These are phyloP conservation scores for Drosophila merina DNA, from an alignment of 2,888 invertebrate species.

Conservation along the genomic window DNA sequence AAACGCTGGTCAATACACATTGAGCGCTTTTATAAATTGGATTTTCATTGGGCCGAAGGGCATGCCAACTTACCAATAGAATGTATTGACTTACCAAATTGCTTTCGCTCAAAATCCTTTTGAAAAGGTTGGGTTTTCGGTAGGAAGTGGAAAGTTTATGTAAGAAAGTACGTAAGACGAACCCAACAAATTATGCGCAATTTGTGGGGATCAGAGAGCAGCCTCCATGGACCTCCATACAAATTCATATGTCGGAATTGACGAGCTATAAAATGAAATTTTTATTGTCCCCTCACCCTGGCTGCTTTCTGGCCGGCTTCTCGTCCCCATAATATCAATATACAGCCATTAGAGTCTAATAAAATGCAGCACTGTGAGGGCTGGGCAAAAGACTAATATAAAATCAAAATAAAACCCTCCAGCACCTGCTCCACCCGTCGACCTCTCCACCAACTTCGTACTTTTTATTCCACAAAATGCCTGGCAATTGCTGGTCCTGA, in stretches of 20 bases:
- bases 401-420: slow-evolving; percentile 50
- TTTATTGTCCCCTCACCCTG: slow-evolving; percentile 54
- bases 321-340: slow-evolving; percentile 62
- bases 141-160: slow-evolving; percentile 2
- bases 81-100: slow-evolving; percentile 42
- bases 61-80: slow-evolving; percentile 4
- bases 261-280: slow-evolving; percentile 65
- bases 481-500: slow-evolving; percentile 33
- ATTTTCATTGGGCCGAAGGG: slow-evolving; percentile 20
- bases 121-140: not conserved
- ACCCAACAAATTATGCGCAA: slow-evolving; percentile 33
- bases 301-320: not conserved
- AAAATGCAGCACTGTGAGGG: slow-evolving; percentile 38
- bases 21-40: slow-evolving; percentile 33
- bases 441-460: not conserved
- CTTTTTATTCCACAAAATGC: slow-evolving; percentile 30
- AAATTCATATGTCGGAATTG: slow-evolving; percentile 61
- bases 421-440: slow-evolving; percentile 25
- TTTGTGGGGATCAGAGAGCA: slow-evolving; percentile 36
- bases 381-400: slow-evolving; percentile 24
- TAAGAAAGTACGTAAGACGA: slow-evolving; percentile 3
- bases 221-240: slow-evolving; percentile 16
- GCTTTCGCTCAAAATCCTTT: slow-evolving; percentile 23
- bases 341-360: slow-evolving; percentile 56
- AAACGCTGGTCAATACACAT: slow-evolving; percentile 26